Evolutionary conservation across 2,113 vertebrate genomes (phyloP), one percentile per base, ranked within the genome.

Genomic region (Paradisaea rubra): DNA sequence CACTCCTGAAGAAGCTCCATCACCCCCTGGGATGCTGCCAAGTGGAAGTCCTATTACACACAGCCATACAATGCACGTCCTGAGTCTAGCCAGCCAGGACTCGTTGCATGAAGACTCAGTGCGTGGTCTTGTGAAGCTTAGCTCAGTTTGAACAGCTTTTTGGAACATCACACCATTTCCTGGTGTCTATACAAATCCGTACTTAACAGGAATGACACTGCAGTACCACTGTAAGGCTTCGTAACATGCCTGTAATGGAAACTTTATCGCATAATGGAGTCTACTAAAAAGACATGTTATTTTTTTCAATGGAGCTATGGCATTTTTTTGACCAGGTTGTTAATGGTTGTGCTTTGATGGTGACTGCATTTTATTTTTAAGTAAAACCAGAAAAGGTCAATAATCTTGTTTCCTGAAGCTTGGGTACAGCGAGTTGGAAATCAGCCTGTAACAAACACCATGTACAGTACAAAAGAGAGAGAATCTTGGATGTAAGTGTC

Each of bases 31-130:
- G 72, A 98, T 99, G 98, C 98, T 99, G 87, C 98, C 98, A 49
- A 98, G 98, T 11, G 98, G 98, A 94, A 99, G 98, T 94, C 98
- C 99, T 31, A 89, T 99, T 89, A 95, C 98, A 6, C 99, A 99
- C 96, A 98, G 98, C 98, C 99, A 98, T 96, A 98, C 98, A 18
- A 92, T 98, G 98, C 99, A 98, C 30, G 98, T 99, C 91, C 98
- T 99, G 97, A 98, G 98, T 91, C 98, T 98, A 23, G 99, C 98
- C 94, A 99, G 98, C 97, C 99, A 99, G 97, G 99, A 99, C 97
- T 99, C 99, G 1, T 96, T 99, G 94, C 99, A 99, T 59, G 99
- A 99, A 96, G 99, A 99, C 97, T 99, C 99, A 0, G 99, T 99
- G 84, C 98, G 99, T 63, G 99, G 99, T 91, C 96, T 99, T 25